phyloP scores from a whole-genome alignment of 2,888 invertebrate species.

The Syrphus vitripennis region DNA sequence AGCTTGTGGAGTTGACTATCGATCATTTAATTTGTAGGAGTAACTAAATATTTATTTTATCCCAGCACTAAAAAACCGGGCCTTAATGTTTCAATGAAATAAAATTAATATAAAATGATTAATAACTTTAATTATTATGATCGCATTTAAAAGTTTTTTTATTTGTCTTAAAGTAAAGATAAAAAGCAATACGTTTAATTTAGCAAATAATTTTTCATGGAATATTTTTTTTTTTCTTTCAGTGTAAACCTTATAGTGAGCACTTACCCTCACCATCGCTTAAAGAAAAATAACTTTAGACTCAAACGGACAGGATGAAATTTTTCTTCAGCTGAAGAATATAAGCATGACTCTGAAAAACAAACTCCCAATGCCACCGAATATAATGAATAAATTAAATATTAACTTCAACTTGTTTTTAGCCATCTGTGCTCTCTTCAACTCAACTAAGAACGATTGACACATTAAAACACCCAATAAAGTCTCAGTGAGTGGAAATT shows the following conservation, averaged over 20 bases:
- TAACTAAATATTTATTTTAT: too few species aligned
- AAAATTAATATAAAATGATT: too few species aligned
- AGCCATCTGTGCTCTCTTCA: neutral
- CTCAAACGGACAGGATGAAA: neutral
- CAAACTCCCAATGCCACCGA: neutral
- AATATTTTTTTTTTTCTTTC: neutral
- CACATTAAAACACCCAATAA: conserved; percentile 15
- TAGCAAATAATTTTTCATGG: too few species aligned
- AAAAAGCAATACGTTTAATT: too few species aligned
- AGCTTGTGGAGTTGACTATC: too few species aligned
- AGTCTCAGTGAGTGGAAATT: neutral
- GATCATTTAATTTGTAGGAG: too few species aligned
- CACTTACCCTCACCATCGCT: neutral
- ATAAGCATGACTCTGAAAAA: neutral
- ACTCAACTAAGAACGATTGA: neutral
- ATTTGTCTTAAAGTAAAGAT: too few species aligned
- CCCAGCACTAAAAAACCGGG: too few species aligned
- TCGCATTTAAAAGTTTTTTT: too few species aligned
- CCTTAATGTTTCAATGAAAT: too few species aligned
- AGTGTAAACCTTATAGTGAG: neutral
- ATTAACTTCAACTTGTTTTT: conserved; percentile 5
- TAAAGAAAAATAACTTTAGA: neutral
- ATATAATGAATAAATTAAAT: conserved; percentile 38
- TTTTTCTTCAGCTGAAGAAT: neutral
- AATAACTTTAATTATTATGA: too few species aligned